A percentile compares a stretch with the other conserved stretches of the same genome.
These are phyloP conservation scores for Grapholita molesta DNA, from an alignment of 1,140 invertebrate species.

Conservation along the genomic window DNA sequence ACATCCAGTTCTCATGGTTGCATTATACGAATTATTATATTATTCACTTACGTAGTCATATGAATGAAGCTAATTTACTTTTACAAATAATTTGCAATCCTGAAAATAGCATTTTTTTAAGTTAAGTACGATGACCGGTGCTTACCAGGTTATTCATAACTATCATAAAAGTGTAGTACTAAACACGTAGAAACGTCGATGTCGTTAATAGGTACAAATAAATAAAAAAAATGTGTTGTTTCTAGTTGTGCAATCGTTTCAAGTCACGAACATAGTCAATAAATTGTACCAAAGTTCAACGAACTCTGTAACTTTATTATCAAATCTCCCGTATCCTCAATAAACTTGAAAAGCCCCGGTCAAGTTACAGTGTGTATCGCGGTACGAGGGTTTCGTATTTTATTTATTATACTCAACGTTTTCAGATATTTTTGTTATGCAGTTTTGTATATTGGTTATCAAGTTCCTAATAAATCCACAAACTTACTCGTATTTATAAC, in stretches of 20 bases:
- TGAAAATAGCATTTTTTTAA: too few species aligned
- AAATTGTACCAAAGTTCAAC: not conserved
- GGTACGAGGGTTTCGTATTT: not conserved
- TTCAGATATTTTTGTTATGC: too few species aligned
- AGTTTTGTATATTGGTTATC: too few species aligned
- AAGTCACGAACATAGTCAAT: conserved; percentile 1
- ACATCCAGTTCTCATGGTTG: not conserved
- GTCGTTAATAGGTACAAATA: too few species aligned
- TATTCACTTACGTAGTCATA: not conserved
- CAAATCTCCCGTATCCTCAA: not conserved
- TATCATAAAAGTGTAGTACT: too few species aligned
- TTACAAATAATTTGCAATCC: not conserved
- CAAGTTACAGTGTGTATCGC: not conserved
- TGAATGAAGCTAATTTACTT: not conserved
- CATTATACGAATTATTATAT: not conserved
- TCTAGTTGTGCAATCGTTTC: not conserved
- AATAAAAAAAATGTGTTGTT: too few species aligned
- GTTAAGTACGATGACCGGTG: too few species aligned
- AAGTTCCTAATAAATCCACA: too few species aligned
- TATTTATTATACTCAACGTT: too few species aligned
- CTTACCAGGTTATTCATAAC: too few species aligned
- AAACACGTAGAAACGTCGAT: too few species aligned
- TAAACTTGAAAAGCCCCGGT: not conserved
- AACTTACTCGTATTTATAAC: too few species aligned
- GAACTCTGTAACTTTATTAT: conserved; percentile 9